phyloP scores from a whole-genome alignment of 2,888 invertebrate species.

The Rhogogaster chlorosoma region DNA sequence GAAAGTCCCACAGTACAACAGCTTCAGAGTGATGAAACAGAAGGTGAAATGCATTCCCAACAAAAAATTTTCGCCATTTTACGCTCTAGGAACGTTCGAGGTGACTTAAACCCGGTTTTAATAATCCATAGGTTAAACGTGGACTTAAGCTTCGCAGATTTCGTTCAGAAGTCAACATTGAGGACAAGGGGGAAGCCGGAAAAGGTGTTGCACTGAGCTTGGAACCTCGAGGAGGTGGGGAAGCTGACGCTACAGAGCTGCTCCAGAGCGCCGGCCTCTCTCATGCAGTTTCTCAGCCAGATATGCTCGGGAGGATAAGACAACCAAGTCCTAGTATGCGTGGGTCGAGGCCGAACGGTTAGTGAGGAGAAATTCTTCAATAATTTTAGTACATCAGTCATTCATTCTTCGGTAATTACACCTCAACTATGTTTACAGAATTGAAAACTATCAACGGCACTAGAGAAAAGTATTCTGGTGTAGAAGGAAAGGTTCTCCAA shows the following conservation, averaged over 20 bases:
- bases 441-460: slow-evolving; percentile 70
- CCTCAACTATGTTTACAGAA: slow-evolving; percentile 62
- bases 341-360: slow-evolving; percentile 69
- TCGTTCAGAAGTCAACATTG: slow-evolving; percentile 77
- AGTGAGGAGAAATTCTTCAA: neutral
- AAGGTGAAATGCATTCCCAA: slow-evolving; percentile 65
- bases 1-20: slow-evolving; percentile 73
- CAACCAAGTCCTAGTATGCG: slow-evolving; percentile 71
- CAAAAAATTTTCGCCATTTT: neutral
- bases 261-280: slow-evolving; percentile 72
- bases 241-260: slow-evolving; percentile 77
- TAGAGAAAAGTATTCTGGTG: slow-evolving; percentile 73
- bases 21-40: slow-evolving; percentile 75
- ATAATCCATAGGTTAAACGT: slow-evolving; percentile 70
- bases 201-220: slow-evolving; percentile 71
- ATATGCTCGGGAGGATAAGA: slow-evolving; percentile 70
- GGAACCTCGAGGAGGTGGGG: slow-evolving; percentile 75
- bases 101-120: neutral
- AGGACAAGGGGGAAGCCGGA: slow-evolving; percentile 70
- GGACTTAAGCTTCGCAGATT: slow-evolving; percentile 76
- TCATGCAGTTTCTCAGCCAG: slow-evolving; percentile 78
- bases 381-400: neutral
- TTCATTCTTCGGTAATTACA: neutral
- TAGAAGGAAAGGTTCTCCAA: slow-evolving; percentile 75
- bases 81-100: neutral